phyloP scores from a whole-genome alignment of 2,797 vertebrate species.

The Sciaenops ocellatus region DNA sequence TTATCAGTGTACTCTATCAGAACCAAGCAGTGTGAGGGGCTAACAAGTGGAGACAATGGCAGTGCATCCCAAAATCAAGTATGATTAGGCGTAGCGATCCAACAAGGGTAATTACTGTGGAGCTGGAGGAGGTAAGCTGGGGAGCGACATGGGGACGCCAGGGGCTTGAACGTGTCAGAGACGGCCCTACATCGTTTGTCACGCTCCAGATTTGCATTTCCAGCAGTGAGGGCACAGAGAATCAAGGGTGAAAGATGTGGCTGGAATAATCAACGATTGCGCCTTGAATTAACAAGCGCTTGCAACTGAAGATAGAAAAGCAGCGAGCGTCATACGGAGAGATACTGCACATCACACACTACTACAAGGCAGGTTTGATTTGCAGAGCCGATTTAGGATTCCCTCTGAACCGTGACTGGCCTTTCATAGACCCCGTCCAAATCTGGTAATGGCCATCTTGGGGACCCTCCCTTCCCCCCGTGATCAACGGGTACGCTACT shows the following conservation, averaged over 20 bases:
- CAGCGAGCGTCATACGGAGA: not conserved
- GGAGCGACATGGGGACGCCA: slow-evolving; percentile 62
- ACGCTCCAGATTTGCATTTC: slow-evolving; percentile 81
- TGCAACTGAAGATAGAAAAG: slow-evolving; percentile 9
- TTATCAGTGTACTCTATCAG: slow-evolving; percentile 82
- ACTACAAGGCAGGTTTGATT: slow-evolving; percentile 54
- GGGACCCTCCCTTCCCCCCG: slow-evolving; percentile 27
- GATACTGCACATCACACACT: not conserved
- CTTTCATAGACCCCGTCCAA: slow-evolving; percentile 53
- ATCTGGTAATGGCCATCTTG: slow-evolving; percentile 64
- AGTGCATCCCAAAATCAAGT: slow-evolving; percentile 85
- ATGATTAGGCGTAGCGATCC: slow-evolving; percentile 85
- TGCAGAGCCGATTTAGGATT: slow-evolving; percentile 56
- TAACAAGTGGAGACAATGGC: slow-evolving; percentile 85
- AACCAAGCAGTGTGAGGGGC: slow-evolving; percentile 72
- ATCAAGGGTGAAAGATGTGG: slow-evolving; percentile 74
- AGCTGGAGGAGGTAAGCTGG: slow-evolving; percentile 75
- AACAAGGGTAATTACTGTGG: slow-evolving; percentile 84
- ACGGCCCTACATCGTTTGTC: slow-evolving; percentile 76
- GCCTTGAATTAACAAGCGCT: slow-evolving; percentile 68
- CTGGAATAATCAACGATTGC: slow-evolving; percentile 71
- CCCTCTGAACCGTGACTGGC: slow-evolving; percentile 50
- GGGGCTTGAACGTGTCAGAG: slow-evolving; percentile 76
- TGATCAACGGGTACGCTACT: slow-evolving; percentile 66
- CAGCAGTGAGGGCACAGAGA: slow-evolving; percentile 65